phyloP scores from a whole-genome alignment of 2,113 vertebrate genomes.

The Craseonycteris thonglongyai region DNA sequence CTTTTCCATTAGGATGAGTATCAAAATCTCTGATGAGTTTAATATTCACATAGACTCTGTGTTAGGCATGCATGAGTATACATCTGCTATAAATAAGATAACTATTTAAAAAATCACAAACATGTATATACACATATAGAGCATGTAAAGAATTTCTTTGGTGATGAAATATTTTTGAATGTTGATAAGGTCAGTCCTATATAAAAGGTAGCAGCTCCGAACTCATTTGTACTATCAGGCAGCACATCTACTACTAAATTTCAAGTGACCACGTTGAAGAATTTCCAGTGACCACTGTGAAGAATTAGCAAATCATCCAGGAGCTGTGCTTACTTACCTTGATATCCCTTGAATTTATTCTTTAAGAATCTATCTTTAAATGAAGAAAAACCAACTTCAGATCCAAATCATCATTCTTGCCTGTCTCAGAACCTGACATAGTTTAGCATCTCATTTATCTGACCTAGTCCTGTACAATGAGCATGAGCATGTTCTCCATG shows the following conservation, averaged over 20 bases:
- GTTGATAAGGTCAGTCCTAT: background rate
- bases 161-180: background rate
- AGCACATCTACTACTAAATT: background rate
- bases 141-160: background rate
- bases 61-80: background rate
- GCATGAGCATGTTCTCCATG: accelerated
- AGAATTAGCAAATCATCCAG: background rate
- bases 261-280: background rate
- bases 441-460: background rate
- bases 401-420: background rate
- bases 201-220: background rate
- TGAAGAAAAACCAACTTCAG: background rate
- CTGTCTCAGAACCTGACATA: background rate
- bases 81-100: background rate
- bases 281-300: background rate
- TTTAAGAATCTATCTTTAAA: background rate
- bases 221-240: background rate
- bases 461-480: background rate
- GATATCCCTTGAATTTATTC: background rate
- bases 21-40: background rate
- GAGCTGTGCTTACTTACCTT: background rate
- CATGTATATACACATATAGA: too few species aligned
- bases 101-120: background rate
- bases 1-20: background rate
- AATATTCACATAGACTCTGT: background rate